These are phyloP conservation scores for Mantis religiosa DNA, from an alignment of 2,888 invertebrate species.

Conservation along the genomic window DNA sequence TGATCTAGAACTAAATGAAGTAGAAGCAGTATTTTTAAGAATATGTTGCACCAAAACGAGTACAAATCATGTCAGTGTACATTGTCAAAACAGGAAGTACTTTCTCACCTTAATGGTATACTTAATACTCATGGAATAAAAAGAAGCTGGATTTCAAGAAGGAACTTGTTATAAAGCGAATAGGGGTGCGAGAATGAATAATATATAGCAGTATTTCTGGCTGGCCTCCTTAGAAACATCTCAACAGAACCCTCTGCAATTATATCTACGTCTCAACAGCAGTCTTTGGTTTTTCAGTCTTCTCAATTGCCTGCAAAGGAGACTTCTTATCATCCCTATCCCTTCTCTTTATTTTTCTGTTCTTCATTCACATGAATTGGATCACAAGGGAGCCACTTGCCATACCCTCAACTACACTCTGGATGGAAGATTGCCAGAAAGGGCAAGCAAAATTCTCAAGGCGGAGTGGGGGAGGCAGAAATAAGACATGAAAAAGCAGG, in stretches of 20 bases:
- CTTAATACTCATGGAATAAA: too few species aligned
- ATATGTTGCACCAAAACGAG: too few species aligned
- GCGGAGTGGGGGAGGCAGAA: neutral
- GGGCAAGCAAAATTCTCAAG: neutral
- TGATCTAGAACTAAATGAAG: too few species aligned
- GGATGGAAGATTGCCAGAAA: slow-evolving; percentile 23
- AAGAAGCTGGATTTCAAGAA: too few species aligned
- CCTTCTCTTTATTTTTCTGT: neutral
- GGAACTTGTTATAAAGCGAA: neutral
- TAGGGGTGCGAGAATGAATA: neutral
- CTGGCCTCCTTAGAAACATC: neutral
- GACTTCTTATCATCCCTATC: neutral
- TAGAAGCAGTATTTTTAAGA: too few species aligned
- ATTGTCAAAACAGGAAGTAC: too few species aligned
- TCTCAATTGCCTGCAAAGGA: slow-evolving; percentile 1
- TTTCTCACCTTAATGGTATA: too few species aligned
- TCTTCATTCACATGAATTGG: neutral
- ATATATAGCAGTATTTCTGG: neutral
- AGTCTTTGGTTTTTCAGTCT: neutral
- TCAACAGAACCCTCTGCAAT: neutral
- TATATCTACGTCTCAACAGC: neutral
- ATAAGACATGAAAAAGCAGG: slow-evolving; percentile 12
- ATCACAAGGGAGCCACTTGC: slow-evolving; percentile 1
- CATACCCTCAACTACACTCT: neutral
- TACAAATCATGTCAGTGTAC: too few species aligned